Evolutionary conservation across 1,140 invertebrate species (phyloP).

Genomic region (Oncopodura yosiiana): DNA sequence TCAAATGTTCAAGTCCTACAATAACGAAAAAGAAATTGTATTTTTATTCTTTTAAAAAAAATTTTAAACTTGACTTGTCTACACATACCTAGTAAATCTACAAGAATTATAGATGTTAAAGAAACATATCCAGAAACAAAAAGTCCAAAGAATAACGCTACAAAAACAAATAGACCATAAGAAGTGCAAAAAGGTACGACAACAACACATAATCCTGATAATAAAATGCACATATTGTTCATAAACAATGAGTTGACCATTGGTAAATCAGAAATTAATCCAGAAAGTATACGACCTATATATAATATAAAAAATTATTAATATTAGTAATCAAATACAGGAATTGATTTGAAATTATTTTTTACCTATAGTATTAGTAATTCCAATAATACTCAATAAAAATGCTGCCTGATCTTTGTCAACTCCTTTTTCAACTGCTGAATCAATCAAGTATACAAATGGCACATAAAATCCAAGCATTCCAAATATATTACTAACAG

Average conservation of each 20-base stretch:
- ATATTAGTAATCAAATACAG: neutral
- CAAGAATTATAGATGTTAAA: constrained; percentile 92
- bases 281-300: constrained; percentile 78
- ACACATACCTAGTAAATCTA: constrained; percentile 85
- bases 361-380: constrained; percentile 76
- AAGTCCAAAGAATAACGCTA: constrained; percentile 86
- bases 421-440: constrained; percentile 63
- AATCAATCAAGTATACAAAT: constrained; percentile 84
- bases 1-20: constrained; percentile 90
- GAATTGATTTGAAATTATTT: neutral
- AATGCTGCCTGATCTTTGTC: constrained; percentile 65
- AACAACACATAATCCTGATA: constrained; percentile 76
- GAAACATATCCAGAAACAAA: constrained; percentile 96
- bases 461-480: constrained; percentile 91
- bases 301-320: constrained; percentile 37
- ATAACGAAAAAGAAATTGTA: too few relatives aligned
- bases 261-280: constrained; percentile 52
- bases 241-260: constrained; percentile 81
- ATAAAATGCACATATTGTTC: constrained; percentile 85
- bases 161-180: constrained; percentile 65
- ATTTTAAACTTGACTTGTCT: too few relatives aligned
- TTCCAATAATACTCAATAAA: constrained; percentile 86
- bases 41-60: too few relatives aligned
- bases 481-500: constrained; percentile 87
- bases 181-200: constrained; percentile 70